Base-by-base conservation (phyloP, 1,140 invertebrate genomes). In the Drosophila cardini region DNA sequence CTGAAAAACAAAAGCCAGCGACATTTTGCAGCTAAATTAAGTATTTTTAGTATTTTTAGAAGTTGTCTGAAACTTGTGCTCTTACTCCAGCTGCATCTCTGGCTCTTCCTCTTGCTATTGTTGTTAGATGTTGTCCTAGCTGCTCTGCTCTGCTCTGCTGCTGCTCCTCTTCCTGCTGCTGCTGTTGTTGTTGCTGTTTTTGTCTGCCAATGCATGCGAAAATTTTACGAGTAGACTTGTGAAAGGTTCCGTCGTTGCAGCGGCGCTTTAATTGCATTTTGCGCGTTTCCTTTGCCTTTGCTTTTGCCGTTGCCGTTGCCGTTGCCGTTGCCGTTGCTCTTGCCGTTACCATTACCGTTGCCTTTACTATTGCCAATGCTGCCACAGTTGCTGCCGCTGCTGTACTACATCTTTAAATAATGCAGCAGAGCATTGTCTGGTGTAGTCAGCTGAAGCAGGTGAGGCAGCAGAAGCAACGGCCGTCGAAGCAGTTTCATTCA, bases 1-100 rank as follows among this genome's bases (percentile, higher is more conserved):
- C 53, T 61, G 43, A 57, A 77, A 87, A 83, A 83, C 79, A 87
- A 87, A 86, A 83, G 84, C 84, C 69, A 83, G 50, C 76, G 83
- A 87, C 83, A 89, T 87, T 87, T 87, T 87, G 64, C 73, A 89
- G 79, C 79, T 87, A 87, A 87, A 87, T 87, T 87, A 87, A 87
- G 83, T 89, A 87, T 87, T 87, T 86, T 81, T 85, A 85, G 78
- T 81, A 81, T 85, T 85, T 87, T 83, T 87, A 74, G 84, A 71
- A 86, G 69, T 86, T 77, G 82, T 64, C 77, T 68, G 78, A 62
- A 72, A 67, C 65, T 85, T 78, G 65, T 62, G 65, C 64, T 11
- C 53, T 43, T 34, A 13, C 50, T 32, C n/a, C 50, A 48, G 52
- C 62, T 50, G 11, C 34, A 50, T 8, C 11, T 38, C 50, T 26